These are phyloP conservation scores for Chloroclysta siterata DNA, from an alignment of 2,888 invertebrate genomes.

Conservation along the genomic window DNA sequence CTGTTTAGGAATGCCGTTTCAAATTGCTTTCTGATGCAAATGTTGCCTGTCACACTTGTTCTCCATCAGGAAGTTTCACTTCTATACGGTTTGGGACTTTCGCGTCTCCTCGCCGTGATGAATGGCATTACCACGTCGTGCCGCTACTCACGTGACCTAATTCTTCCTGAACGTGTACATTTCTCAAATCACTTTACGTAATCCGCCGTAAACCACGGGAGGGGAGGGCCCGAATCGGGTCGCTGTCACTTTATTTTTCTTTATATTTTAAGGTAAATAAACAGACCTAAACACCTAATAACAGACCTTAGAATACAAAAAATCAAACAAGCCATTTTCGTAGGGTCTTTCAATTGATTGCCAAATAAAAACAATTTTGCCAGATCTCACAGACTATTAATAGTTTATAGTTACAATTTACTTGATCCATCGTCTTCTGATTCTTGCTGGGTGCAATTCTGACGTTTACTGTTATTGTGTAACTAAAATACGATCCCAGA, in stretches of 20 bases:
- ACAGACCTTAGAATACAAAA: no score
- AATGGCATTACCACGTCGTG: conserved; percentile 42
- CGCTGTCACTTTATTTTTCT: background rate
- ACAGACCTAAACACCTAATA: background rate
- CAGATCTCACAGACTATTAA: no score
- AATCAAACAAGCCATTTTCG: background rate
- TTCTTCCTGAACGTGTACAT: conserved; percentile 31
- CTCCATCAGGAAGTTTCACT: conserved; percentile 5
- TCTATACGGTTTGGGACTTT: background rate
- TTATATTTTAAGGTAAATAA: background rate
- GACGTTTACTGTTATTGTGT: no score
- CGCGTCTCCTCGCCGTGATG: conserved; percentile 44
- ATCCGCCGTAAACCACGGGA: conserved; percentile 21
- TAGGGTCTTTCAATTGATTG: no score
- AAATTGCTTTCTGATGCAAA: background rate
- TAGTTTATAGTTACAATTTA: no score
- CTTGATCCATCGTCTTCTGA: no score
- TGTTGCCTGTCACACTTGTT: conserved; percentile 1
- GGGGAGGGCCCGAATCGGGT: conserved; percentile 31
- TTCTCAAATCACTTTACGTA: conserved; percentile 32
- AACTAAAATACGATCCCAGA: no score
- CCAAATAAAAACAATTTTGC: no score
- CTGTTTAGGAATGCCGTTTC: background rate
- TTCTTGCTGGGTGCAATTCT: no score
- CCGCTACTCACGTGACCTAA: conserved; percentile 38